A percentile compares a stretch with the other conserved stretches of the same genome.
Conservation (phyloP, 2,888 invertebrate species). For the Dryococelus australis region DNA sequence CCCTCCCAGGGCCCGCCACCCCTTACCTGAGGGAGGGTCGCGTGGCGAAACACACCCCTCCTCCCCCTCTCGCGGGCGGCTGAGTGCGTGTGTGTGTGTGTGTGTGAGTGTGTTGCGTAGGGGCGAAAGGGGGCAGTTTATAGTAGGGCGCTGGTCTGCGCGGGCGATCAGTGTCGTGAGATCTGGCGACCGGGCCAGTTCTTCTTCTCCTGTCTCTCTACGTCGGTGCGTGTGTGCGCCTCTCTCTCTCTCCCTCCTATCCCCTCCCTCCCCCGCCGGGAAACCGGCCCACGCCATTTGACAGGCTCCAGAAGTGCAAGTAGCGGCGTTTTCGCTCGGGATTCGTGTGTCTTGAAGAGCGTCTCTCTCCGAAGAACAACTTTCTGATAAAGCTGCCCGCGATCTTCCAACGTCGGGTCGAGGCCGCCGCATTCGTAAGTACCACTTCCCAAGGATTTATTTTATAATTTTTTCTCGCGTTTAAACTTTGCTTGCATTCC, state of each 20-base stretch:
- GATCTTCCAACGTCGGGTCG: too few relatives aligned
- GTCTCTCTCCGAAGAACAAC: too few relatives aligned
- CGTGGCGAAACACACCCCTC: not conserved
- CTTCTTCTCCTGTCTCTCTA: not conserved
- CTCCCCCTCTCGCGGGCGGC: not conserved
- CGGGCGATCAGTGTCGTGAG: not conserved
- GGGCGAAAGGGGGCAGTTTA: not conserved
- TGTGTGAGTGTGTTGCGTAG: not conserved
- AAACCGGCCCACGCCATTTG: too few relatives aligned
- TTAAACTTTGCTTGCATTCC: too few relatives aligned
- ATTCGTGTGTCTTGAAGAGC: too few relatives aligned
- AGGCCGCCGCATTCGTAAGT: too few relatives aligned
- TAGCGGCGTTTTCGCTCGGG: too few relatives aligned
- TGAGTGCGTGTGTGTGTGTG: not conserved
- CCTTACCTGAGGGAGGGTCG: constrained; percentile 16
- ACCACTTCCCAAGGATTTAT: too few relatives aligned
- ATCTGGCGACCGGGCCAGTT: not conserved
- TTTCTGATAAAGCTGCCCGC: too few relatives aligned
- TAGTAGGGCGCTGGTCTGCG: not conserved
- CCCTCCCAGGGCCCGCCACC: not conserved
- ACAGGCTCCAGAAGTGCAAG: too few relatives aligned
- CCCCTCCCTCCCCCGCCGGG: not conserved
- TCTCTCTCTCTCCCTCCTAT: not conserved
- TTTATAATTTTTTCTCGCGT: too few relatives aligned
- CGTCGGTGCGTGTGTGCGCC: not conserved